Evolutionary conservation across 2,113 vertebrate species (phyloP).

Genomic region (Porphyrio hochstetteri): DNA sequence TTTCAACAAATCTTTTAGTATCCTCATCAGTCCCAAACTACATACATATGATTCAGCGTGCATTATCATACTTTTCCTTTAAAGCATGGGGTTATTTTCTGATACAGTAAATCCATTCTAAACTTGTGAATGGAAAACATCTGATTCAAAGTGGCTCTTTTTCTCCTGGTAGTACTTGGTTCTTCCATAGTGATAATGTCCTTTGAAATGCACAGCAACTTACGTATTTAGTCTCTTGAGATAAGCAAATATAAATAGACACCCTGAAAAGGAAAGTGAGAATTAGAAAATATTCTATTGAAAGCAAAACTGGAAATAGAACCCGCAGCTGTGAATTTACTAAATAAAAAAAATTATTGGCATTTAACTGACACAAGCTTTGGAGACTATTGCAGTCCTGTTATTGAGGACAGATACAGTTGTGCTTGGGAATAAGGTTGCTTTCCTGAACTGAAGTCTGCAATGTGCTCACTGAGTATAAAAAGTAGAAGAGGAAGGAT

Average conservation of each 20-base stretch:
- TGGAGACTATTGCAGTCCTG: neutral
- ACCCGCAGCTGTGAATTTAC: neutral
- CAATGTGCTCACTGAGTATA: neutral
- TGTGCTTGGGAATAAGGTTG: neutral
- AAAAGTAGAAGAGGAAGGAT: neutral
- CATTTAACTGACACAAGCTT: neutral
- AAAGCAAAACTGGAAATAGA: neutral
- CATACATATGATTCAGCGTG: neutral
- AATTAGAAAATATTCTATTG: neutral
- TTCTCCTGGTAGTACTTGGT: neutral
- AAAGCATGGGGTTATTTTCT: neutral
- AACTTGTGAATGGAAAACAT: neutral
- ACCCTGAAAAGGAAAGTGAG: neutral
- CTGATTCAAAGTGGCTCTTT: neutral
- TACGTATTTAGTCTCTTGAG: neutral
- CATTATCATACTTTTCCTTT: neutral
- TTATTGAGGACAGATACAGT: neutral
- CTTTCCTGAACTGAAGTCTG: neutral
- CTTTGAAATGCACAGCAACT: neutral
- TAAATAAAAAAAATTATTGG: neutral
- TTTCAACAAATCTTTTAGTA: neutral
- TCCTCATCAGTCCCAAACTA: neutral
- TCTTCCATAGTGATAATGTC: fast-evolving
- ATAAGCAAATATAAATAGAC: neutral
- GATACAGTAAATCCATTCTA: neutral